These are phyloP conservation scores for Tinamus major DNA, from an alignment of 2,797 vertebrate genomes.

Conservation along the genomic window DNA sequence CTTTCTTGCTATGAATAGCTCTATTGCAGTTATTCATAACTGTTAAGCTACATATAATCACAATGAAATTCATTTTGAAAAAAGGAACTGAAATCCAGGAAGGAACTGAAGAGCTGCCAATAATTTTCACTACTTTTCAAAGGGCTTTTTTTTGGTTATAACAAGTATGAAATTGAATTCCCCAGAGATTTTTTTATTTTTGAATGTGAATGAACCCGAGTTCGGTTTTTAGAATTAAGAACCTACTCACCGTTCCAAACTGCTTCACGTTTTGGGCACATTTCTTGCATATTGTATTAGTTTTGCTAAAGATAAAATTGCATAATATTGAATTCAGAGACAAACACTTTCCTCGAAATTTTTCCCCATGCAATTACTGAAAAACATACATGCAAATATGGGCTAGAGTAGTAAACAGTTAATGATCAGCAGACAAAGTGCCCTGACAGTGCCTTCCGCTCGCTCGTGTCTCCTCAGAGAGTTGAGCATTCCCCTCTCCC, in stretches of 20 bases:
- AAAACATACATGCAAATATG: background rate
- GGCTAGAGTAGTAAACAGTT: background rate
- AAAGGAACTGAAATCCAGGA: fast-evolving
- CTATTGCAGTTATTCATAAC: fast-evolving
- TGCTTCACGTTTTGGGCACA: slow-evolving; percentile 99
- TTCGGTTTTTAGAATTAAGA: background rate
- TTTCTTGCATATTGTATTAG: slow-evolving; percentile 99
- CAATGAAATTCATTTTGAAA: background rate
- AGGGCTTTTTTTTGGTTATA: background rate
- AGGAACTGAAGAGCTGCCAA: background rate
- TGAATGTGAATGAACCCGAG: fast-evolving
- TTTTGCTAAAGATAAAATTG: slow-evolving; percentile 88
- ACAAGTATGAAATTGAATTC: too few relatives aligned
- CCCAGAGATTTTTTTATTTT: background rate
- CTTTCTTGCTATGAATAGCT: background rate
- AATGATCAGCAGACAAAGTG: background rate
- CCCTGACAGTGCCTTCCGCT: background rate
- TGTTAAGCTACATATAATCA: fast-evolving
- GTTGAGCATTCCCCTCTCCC: background rate
- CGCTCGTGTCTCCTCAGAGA: background rate
- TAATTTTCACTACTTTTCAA: background rate
- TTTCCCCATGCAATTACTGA: background rate
- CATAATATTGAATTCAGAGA: background rate
- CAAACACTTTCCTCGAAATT: fast-evolving
- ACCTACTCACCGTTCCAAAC: slow-evolving; percentile 93